Evolutionary conservation across 1,140 invertebrate genomes (phyloP).

Genomic region (Dendroctonus valens): DNA sequence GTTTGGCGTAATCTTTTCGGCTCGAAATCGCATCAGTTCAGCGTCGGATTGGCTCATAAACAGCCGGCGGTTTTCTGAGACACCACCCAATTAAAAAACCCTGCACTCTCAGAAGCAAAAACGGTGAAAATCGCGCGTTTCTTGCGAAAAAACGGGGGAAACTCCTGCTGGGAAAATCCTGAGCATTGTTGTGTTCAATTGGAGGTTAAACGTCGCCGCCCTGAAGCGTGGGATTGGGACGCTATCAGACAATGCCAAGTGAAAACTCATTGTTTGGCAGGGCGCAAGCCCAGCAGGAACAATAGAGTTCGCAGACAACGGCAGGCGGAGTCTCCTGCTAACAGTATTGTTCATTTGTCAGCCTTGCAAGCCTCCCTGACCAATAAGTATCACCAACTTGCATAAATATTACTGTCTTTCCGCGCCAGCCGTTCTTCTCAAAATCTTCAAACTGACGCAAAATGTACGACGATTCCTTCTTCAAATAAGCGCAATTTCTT

Average conservation of each 20-base stretch:
- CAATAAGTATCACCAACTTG: conserved; percentile 37
- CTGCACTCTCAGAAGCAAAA: too few relatives aligned
- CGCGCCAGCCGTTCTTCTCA: too few relatives aligned
- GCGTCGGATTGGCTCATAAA: too few relatives aligned
- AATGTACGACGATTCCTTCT: too few relatives aligned
- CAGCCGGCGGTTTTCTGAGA: too few relatives aligned
- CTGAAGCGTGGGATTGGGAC: conserved; percentile 46
- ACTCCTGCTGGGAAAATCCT: conserved; percentile 23
- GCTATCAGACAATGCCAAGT: conserved; percentile 45
- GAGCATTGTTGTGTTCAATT: conserved; percentile 33
- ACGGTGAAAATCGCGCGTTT: background rate
- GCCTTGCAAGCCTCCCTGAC: conserved; percentile 40
- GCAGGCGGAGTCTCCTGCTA: conserved; percentile 44
- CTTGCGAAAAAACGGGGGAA: background rate
- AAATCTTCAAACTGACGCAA: too few relatives aligned
- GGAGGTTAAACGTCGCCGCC: conserved; percentile 43
- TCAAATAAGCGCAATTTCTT: too few relatives aligned
- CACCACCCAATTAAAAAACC: too few relatives aligned
- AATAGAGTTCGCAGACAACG: conserved; percentile 48
- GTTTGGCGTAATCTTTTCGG: too few relatives aligned
- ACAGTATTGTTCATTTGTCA: conserved; percentile 49
- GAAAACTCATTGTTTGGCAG: conserved; percentile 46
- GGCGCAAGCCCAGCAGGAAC: conserved; percentile 47
- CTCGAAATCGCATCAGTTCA: too few relatives aligned
- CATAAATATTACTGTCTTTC: conserved; percentile 15